Evolutionary conservation across 2,797 vertebrate species (phyloP).

Genomic region (Anguilla obscura): DNA sequence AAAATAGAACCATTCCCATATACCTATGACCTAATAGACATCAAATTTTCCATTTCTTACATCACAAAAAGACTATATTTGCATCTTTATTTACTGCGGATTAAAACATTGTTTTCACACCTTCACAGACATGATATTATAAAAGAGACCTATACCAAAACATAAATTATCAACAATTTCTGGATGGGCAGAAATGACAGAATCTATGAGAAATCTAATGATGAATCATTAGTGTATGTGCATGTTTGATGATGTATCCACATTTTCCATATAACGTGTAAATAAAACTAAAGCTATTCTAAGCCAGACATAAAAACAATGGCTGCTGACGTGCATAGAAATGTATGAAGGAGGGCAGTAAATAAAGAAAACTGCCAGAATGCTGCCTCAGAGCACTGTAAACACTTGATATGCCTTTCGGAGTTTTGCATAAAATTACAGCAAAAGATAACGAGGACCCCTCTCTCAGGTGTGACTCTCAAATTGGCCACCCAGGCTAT

Average conservation of each 20-base stretch:
- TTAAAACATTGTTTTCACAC: neutral
- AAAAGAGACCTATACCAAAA: neutral
- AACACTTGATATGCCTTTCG: neutral
- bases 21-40: neutral
- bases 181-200: neutral
- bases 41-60: neutral
- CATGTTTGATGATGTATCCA: neutral
- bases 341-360: neutral
- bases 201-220: neutral
- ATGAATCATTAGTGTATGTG: neutral
- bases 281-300: neutral
- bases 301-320: neutral
- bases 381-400: neutral
- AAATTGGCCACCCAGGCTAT: neutral
- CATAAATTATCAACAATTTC: neutral
- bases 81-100: neutral
- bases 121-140: neutral
- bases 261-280: neutral
- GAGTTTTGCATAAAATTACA: conserved; percentile 10
- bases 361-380: neutral
- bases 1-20: conserved; percentile 1
- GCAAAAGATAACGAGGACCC: conserved; percentile 2
- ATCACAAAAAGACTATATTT: neutral
- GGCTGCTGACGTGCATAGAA: neutral
- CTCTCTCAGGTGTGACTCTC: conserved; percentile 24